Evolutionary conservation across 2,113 vertebrate genomes (phyloP), one percentile per base, ranked within the genome.

Genomic region (Zapornia atra): DNA sequence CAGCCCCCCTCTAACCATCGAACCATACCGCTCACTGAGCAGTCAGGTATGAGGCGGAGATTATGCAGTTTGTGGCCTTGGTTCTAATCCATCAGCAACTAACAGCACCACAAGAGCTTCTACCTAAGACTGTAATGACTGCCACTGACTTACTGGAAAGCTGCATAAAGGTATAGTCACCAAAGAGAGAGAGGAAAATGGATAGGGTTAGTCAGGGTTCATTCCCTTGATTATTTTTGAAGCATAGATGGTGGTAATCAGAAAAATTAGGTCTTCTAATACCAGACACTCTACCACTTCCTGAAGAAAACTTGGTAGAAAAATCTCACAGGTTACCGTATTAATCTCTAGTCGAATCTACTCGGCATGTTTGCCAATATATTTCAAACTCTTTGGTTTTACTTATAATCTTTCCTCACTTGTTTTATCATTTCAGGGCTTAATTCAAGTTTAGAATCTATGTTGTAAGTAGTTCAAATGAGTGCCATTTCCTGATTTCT

Each of bases 301-400:
- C 82, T 80, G 76, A 75, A 73, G 54, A 88, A 75, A 82, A 61
- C 36, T 34, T 28, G 71, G 46, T 31, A 79, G 50, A 77, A 92
- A 57, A 57, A 73, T 81, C 48, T 86, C 63, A 65, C n/a, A 34
- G 51, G 21, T 94, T 71, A 38, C 17, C 31, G 2, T 29, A 26
- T 82, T 63, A 54, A 86, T 88, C 48, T 53, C 33, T 79, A 4
- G 0, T n/a, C 7, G 82, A 68, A 91, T 56, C 38, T 71, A 38
- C n/a, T 79, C 6, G n/a, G 34, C 12, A 24, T 1, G 1, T 22
- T 71, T 2, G 1, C 19, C 20, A 65, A 48, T 40, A 6, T 34
- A 42, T 82, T 68, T 85, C 50, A 79, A 14, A 70, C 15, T 42
- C 29, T 61, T 51, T 14, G 2, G 8, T 28, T 90, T 79, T 34